Evolutionary conservation across 2,888 invertebrate genomes (phyloP).

Genomic region (Melinaea menophilus): DNA sequence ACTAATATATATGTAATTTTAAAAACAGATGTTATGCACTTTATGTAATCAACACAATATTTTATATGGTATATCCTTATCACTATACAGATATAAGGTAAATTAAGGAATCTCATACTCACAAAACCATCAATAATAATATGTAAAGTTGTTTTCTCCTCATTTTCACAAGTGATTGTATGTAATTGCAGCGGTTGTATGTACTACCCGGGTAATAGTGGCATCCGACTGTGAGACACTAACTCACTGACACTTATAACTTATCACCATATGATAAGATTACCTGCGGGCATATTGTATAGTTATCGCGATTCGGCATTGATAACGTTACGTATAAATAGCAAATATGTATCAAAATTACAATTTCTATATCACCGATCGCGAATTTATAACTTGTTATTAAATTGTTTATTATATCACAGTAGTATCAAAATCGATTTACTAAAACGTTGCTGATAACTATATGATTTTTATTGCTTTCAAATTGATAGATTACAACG

Average conservation of each 20-base stretch:
- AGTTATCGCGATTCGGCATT: conserved; percentile 71
- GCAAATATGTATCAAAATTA: conserved; percentile 46
- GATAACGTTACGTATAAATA: conserved; percentile 67
- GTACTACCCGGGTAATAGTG: conserved; percentile 59
- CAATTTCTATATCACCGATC: conserved; percentile 1
- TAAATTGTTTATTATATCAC: not conserved
- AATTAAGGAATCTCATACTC: conserved; percentile 43
- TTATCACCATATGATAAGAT: conserved; percentile 76
- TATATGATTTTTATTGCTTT: too few species aligned
- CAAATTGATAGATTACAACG: too few species aligned
- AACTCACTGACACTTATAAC: conserved; percentile 77
- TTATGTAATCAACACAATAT: conserved; percentile 6
- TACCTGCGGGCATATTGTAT: conserved; percentile 60
- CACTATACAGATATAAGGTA: not conserved
- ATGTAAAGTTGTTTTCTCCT: conserved; percentile 50
- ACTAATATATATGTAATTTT: too few species aligned
- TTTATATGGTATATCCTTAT: not conserved
- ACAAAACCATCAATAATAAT: conserved; percentile 56
- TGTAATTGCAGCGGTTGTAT: conserved; percentile 49
- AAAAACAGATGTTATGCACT: not conserved
- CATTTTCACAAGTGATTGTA: conserved; percentile 50
- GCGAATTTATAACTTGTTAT: not conserved
- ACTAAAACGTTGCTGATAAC: too few species aligned
- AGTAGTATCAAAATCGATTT: too few species aligned
- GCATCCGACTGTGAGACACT: conserved; percentile 61